Conservation (phyloP, 2,888 invertebrate genomes). For the Falcaria lacertinaria region DNA sequence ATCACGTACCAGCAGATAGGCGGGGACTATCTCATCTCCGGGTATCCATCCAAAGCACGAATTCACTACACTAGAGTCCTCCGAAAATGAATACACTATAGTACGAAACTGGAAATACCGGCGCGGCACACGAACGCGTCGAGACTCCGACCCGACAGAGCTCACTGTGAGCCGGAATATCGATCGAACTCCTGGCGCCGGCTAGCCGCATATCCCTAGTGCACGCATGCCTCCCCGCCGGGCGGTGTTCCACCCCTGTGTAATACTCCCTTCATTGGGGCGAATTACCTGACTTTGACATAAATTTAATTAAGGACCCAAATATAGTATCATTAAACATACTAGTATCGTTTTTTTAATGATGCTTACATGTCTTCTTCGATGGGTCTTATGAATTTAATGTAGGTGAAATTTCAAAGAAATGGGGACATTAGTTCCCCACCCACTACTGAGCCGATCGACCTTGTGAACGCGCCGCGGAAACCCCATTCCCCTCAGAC, state of each 20-base stretch:
- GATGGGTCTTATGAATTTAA: too few species aligned
- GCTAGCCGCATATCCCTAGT: constrained; percentile 73
- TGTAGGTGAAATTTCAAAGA: constrained; percentile 6
- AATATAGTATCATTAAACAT: too few species aligned
- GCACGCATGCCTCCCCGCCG: constrained; percentile 67
- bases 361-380: constrained; percentile 6
- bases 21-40: constrained; percentile 65
- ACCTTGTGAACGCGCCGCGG: constrained; percentile 37
- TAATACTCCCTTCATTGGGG: constrained; percentile 39
- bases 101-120: constrained; percentile 28
- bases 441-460: constrained; percentile 20
- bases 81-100: constrained; percentile 35
- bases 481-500: constrained; percentile 30
- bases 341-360: too few species aligned
- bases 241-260: constrained; percentile 45
- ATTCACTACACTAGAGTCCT: constrained; percentile 44
- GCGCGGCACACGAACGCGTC: constrained; percentile 53
- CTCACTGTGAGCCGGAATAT: constrained; percentile 61
- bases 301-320: background rate
- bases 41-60: constrained; percentile 41
- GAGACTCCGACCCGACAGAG: constrained; percentile 50
- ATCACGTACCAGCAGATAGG: constrained; percentile 45
- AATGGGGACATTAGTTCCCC: constrained; percentile 26
- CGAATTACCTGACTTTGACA: constrained; percentile 21
- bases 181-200: constrained; percentile 74